phyloP scores from a whole-genome alignment of 2,797 vertebrate species.

The Melanotaenia nigrans region DNA sequence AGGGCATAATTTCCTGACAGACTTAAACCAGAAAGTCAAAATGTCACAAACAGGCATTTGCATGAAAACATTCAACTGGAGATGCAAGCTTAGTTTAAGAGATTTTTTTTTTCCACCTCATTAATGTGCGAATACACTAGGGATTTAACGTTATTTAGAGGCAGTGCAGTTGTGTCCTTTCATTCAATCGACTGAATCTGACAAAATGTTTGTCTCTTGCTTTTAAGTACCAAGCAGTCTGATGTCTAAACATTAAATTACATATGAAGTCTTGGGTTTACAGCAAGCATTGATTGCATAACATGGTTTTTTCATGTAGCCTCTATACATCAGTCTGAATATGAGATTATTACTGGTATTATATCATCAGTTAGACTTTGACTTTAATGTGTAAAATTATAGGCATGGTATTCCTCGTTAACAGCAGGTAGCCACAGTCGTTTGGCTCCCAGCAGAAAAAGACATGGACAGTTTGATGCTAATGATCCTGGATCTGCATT shows the following conservation, averaged over 20 bases:
- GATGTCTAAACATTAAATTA: background rate
- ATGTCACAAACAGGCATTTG: conserved; percentile 12
- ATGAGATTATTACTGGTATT: conserved; percentile 28
- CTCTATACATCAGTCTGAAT: conserved; percentile 9
- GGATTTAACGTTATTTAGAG: conserved; percentile 23
- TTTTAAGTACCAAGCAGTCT: background rate
- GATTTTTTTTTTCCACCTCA: conserved; percentile 39
- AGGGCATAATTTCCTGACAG: conserved; percentile 15
- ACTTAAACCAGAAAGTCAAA: background rate
- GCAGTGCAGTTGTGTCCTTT: conserved; percentile 6
- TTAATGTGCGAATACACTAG: conserved; percentile 59
- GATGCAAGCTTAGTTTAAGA: conserved; percentile 28
- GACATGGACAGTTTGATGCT: conserved; percentile 63
- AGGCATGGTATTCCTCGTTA: conserved; percentile 51
- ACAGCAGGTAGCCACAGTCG: conserved; percentile 49
- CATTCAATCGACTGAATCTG: conserved; percentile 1
- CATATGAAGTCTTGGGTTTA: background rate
- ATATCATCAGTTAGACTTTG: conserved; percentile 34
- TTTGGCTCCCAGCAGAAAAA: conserved; percentile 56
- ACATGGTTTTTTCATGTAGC: background rate
- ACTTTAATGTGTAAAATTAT: conserved; percentile 51
- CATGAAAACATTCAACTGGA: conserved; percentile 31
- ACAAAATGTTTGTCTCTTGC: conserved; percentile 12
- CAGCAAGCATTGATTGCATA: conserved; percentile 3
- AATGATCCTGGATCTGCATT: conserved; percentile 57